Base-by-base conservation (phyloP, 2,113 vertebrate species). In the Heliornis fulica region DNA sequence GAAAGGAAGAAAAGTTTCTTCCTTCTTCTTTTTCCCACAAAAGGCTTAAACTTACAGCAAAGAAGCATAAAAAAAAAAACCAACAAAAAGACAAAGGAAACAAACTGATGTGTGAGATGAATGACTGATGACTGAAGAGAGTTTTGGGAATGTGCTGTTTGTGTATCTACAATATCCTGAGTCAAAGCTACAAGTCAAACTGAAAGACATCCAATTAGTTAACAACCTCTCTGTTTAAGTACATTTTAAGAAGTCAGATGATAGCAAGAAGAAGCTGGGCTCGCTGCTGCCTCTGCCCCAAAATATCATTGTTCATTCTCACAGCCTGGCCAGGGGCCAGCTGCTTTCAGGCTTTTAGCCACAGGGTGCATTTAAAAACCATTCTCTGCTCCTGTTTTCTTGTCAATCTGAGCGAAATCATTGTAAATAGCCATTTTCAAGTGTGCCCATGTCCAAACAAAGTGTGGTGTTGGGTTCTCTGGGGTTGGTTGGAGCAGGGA, bases 341-440 rank as follows among this genome's bases (percentile, higher is more conserved):
- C 32, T 50, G 46, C 64, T 96, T 66, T 66, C 12, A 16, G 93
- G 94, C 90, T 93, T 83, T 89, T 66, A 93, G 86, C 93, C 94
- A 92, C 56, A 25, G 79, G 12, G 13, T 74, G 32, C 78, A 69
- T 90, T 90, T 81, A 70, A 83, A 94, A 95, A 70, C 34, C 41
- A 48, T 66, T 87, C 64, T 78, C 10, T 70, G 26, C 7, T 86
- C 51, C 68, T 83, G 64, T 63, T 96, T 90, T 78, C 83, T 64
- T 83, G 68, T 92, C 76, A 90, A 15, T 59, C 64, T 7, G 5
- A 41, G 38, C n/a, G 64, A 86, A 92, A 89, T 65, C 6, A 11
- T 59, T 81, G 71, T 74, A 92, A 93, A 83, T 31, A 75, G 34
- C 51, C 11, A 46, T 63, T 89, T 90, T 31, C 31, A 50, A 56